Conservation (phyloP, 35 echinoderm and acorn worm species). For the Ptychodera flava region DNA sequence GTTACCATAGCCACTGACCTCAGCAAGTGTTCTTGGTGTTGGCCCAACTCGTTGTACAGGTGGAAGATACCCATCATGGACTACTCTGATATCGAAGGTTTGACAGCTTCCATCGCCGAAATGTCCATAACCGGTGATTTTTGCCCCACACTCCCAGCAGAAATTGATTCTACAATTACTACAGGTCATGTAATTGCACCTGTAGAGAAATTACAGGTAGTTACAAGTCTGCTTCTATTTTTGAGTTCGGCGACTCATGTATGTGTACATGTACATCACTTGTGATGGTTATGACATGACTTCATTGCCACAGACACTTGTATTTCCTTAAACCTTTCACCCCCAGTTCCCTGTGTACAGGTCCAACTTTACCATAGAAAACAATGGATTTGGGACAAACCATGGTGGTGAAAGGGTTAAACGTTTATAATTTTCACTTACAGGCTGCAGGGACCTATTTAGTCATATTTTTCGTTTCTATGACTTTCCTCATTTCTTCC, state of each 20-base stretch:
- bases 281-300: too few relatives aligned
- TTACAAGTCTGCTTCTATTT: neutral
- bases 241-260: neutral
- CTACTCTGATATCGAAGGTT: neutral
- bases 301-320: neutral
- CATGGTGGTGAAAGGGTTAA: too few relatives aligned
- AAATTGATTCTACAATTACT: neutral
- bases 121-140: neutral
- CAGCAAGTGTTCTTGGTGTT: neutral
- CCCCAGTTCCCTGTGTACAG: neutral
- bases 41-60: neutral
- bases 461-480: too few relatives aligned
- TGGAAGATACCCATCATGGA: neutral
- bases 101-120: neutral
- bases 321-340: neutral
- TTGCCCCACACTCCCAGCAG: neutral
- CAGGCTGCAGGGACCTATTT: too few relatives aligned
- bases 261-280: too few relatives aligned
- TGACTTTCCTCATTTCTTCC: too few relatives aligned
- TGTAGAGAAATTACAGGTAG: neutral
- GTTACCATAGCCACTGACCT: neutral
- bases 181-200: neutral
- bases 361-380: neutral
- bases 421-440: too few relatives aligned
- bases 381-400: neutral